Conservation (phyloP, 2,113 vertebrate species). For the Vulpes ferrilata region DNA sequence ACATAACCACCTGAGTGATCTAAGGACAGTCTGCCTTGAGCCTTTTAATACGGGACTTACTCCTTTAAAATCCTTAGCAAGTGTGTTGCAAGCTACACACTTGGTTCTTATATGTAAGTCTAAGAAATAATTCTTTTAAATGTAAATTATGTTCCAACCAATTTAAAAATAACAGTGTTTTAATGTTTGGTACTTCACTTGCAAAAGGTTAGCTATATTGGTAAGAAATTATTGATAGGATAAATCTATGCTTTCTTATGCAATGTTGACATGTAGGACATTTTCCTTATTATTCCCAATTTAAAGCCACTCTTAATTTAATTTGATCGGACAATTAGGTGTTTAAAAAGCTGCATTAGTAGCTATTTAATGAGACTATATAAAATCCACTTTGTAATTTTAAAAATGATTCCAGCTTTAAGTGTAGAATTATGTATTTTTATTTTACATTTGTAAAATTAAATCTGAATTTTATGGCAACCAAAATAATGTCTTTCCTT, state of each 20-base stretch:
- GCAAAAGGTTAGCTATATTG: conserved; percentile 28
- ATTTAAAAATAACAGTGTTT: conserved; percentile 61
- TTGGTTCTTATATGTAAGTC: conserved; percentile 61
- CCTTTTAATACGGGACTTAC: conserved; percentile 40
- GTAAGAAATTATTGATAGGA: conserved; percentile 65
- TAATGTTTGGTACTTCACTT: conserved; percentile 22
- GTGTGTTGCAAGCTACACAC: conserved; percentile 23
- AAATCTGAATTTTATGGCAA: neutral
- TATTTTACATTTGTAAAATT: conserved; percentile 14
- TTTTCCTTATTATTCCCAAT: conserved; percentile 84
- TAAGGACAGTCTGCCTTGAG: conserved; percentile 22
- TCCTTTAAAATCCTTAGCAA: conserved; percentile 52
- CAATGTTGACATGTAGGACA: neutral
- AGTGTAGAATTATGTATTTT: neutral
- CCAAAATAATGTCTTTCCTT: neutral
- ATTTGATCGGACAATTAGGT: neutral
- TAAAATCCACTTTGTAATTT: neutral
- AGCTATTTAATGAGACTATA: neutral
- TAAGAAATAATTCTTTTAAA: conserved; percentile 36
- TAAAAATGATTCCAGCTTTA: conserved; percentile 15
- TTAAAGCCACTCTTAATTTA: conserved; percentile 89
- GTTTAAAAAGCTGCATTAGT: neutral
- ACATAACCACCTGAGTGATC: neutral
- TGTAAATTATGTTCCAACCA: conserved; percentile 39
- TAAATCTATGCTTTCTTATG: neutral